Evolutionary conservation across 2,888 invertebrate species (phyloP), one percentile per base, ranked within the genome.

Genomic region (Thera britannica): DNA sequence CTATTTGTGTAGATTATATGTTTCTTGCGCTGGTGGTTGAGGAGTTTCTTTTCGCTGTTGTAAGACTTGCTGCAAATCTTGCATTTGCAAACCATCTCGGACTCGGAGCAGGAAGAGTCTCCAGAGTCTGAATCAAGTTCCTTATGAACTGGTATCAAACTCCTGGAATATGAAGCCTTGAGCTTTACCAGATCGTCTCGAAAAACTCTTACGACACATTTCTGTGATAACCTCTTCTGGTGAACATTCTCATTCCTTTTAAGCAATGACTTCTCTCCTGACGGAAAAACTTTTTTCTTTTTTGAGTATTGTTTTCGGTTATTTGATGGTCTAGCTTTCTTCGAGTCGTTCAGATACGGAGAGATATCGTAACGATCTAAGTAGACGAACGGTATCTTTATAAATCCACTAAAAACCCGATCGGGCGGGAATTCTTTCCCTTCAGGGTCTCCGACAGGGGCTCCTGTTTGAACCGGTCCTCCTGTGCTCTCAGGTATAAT

Each of bases 61-160:
- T 90, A 92, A 0, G 77, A 72, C 73, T 92, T 92, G 2, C 83
- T 79, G 72, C 92, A 92, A 48, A 91, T 88, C 60, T 88, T 89
- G 71, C 92, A 92, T 63, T 82, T 85, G 0, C 85, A 74, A 2
- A 77, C 75, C 76, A 88, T 82, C 44, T 71, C 75, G 58, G 70
- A 81, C 46, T 71, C 75, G 41, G 72, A 62, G 44, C 69, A 61
- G 35, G 71, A 64, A 0, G 77, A 78, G 41, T 70, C 62, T n/a
- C 83, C 83, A 7, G 79, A 73, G 55, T 83, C 83, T 2, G 82
- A 74, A 62, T 74, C 70, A 2, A 72, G 0, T 76, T 67, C 67
- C n/a, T 49, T 69, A 11, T 49, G 51, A n/a, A 23, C 9, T 7
- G 59, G 61, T 11, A 54, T 48, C 54, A 48, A 38, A 44, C 54